Percentiles rank a stretch among this genome's conserved stretches.
These are phyloP conservation scores for Cephus runcator DNA, from an alignment of 2,888 invertebrate genomes.

Conservation along the genomic window DNA sequence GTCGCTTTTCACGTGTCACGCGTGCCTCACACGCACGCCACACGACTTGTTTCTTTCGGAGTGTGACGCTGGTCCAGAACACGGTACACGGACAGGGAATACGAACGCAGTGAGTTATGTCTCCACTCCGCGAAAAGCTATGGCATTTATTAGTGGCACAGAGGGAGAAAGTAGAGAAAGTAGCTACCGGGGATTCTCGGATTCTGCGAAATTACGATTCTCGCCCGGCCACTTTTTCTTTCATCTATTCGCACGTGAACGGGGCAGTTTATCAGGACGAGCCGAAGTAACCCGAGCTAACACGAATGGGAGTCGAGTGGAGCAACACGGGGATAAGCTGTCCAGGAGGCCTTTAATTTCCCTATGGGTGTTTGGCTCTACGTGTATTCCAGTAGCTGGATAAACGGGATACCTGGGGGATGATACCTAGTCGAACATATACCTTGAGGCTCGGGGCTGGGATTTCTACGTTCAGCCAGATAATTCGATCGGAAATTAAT, in stretches of 20 bases:
- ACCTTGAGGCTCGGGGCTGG: background rate
- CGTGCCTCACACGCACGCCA: constrained; percentile 13
- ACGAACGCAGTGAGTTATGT: constrained; percentile 39
- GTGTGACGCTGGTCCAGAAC: constrained; percentile 16
- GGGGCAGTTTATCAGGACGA: constrained; percentile 32
- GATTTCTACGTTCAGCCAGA: background rate
- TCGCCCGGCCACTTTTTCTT: constrained; percentile 36
- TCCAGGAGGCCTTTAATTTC: background rate
- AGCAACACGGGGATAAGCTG: background rate
- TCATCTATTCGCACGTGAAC: constrained; percentile 47
- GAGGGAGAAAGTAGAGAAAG: constrained; percentile 16
- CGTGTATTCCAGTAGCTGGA: background rate
- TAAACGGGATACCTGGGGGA: background rate
- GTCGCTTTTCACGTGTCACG: constrained; percentile 7
- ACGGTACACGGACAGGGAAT: constrained; percentile 7
- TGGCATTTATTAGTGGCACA: constrained; percentile 43
- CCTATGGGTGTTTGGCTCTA: background rate
- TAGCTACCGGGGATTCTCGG: constrained; percentile 18
- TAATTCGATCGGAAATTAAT: background rate
- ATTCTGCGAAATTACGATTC: constrained; percentile 41
- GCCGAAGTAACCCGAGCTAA: background rate
- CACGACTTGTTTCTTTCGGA: background rate
- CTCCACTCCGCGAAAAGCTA: constrained; percentile 32
- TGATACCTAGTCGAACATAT: background rate
- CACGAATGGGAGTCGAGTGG: constrained; percentile 13